Base-by-base conservation (phyloP, 2,113 vertebrate species). In the Alces alces region DNA sequence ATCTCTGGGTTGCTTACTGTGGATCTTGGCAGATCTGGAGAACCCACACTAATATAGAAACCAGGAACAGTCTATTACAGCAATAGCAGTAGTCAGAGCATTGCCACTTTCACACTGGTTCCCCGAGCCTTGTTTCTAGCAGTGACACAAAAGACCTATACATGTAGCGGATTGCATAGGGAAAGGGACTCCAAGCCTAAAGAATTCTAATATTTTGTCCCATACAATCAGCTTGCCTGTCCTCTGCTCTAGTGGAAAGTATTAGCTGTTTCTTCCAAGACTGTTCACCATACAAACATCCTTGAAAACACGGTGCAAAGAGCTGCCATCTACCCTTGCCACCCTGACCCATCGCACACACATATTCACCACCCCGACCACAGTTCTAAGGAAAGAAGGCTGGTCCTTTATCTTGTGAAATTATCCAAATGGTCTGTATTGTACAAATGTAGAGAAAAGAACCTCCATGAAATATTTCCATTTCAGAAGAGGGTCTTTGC, bases 221-320 rank as follows among this genome's bases (percentile, higher is more conserved):
- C 16, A 4, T 61, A 61, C 23, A 64, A n/a, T 58, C 86, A 84
- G 30, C 27, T 87, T 84, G 15, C 43, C 25, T 84, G 36, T 19
- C 92, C 36, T 96, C 79, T 93, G 76, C 54, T 70, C 73, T 82
- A 93, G 45, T 14, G 4, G 43, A 19, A 91, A 36, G 84, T 8
- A 84, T 33, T n/a, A 25, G 33, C 33, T 86, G n/a, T 92, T 90
- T 92, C 80, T 96, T 83, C 39, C 25, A 76, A 80, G 54, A 61
- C 14, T 54, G 13, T 70, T 94, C 73, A 70, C n/a, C 27, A 76
- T 25, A 55, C 15, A 91, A 93, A 82, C 39, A 83, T 28, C 91
- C 80, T 89, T 92, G 84, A 96, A 93, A 86, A 95, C 21, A 95
- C 60, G 91, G 23, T 33, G 15, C 19, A 92, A 95, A 91, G 3